Percentiles rank a stretch among this genome's conserved stretches.
phyloP scores from a whole-genome alignment of 2,113 vertebrate species.

The Micromys minutus region DNA sequence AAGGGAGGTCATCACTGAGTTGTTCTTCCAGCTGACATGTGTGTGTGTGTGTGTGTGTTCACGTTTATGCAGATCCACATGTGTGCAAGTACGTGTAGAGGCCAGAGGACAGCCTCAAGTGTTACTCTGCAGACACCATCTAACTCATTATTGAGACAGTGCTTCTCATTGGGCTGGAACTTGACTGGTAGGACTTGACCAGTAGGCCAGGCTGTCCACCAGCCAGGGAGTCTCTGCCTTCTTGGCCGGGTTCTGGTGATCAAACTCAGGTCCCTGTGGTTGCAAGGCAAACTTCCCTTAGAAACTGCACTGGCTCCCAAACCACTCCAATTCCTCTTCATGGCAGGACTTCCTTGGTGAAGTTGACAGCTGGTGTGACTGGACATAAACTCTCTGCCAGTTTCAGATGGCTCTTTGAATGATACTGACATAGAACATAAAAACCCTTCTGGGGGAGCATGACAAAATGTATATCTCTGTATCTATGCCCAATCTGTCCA shows the following conservation, averaged over 20 bases:
- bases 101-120: background rate
- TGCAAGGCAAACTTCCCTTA: background rate
- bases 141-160: background rate
- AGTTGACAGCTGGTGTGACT: background rate
- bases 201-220: background rate
- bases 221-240: background rate
- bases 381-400: background rate
- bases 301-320: background rate
- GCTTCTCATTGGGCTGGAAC: background rate
- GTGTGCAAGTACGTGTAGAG: background rate
- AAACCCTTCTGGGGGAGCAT: background rate
- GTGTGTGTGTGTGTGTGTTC: background rate
- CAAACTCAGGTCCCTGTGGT: background rate
- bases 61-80: background rate
- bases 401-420: background rate
- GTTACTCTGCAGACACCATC: background rate
- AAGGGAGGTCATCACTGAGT: rapidly evolving
- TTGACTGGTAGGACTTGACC: background rate
- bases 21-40: no score
- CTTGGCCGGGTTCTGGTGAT: background rate
- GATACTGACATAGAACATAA: background rate
- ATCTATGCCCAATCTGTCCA: background rate
- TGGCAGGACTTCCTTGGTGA: background rate
- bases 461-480: no score
- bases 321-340: no score